These are phyloP conservation scores for Plectropomus leopardus DNA, from an alignment of 2,113 vertebrate species.

Conservation along the genomic window DNA sequence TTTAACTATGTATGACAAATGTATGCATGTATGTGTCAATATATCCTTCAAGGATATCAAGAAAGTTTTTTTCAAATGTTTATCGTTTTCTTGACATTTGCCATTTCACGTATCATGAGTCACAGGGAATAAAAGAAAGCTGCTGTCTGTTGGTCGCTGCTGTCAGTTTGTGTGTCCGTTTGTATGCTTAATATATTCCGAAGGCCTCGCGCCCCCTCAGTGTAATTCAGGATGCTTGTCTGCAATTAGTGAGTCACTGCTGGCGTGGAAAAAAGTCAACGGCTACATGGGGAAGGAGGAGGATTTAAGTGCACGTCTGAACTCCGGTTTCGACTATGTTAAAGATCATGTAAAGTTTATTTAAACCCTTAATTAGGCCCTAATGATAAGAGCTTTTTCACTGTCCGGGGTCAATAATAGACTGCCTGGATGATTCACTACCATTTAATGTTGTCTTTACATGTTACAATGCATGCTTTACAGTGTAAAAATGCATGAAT, in stretches of 20 bases:
- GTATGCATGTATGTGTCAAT: too few species aligned
- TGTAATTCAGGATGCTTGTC: conserved; percentile 36
- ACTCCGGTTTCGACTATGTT: conserved; percentile 7
- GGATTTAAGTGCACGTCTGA: conserved; percentile 12
- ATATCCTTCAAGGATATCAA: background rate
- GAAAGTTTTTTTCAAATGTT: background rate
- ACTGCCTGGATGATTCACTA: conserved; percentile 5
- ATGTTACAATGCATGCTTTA: too few species aligned
- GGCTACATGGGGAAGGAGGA: background rate
- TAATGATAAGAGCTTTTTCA: conserved; percentile 7
- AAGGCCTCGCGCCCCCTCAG: conserved; percentile 12
- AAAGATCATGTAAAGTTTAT: conserved; percentile 22
- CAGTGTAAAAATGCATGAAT: background rate
- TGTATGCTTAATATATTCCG: conserved; percentile 19
- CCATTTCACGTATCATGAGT: conserved; percentile 23
- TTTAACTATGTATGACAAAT: background rate
- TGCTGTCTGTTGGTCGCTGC: background rate
- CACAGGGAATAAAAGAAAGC: conserved; percentile 29
- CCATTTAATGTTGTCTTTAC: conserved; percentile 1
- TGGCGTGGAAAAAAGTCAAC: conserved; percentile 41
- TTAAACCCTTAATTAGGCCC: conserved; percentile 38
- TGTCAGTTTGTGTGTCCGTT: conserved; percentile 25
- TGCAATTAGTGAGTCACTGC: conserved; percentile 65
- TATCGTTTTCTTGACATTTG: conserved; percentile 35
- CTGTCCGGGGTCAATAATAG: conserved; percentile 19